phyloP scores from a whole-genome alignment of 2,888 invertebrate genomes.

The Argynnis bischoffii region DNA sequence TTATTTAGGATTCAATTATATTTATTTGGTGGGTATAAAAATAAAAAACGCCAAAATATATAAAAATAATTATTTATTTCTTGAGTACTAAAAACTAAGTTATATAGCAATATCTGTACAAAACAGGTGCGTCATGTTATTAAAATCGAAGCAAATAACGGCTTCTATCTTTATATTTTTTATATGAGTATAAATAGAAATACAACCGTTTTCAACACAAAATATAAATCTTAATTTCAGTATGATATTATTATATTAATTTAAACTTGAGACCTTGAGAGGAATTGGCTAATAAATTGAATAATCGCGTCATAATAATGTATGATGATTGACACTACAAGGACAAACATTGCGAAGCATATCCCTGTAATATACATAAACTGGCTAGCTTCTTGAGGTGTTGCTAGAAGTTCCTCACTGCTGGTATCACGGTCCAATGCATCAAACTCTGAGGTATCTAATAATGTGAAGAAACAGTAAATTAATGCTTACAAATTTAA shows the following conservation, averaged over 20 bases:
- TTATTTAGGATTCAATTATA: slow-evolving; percentile 1
- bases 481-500: not conserved
- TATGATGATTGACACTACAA: slow-evolving; percentile 84
- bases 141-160: slow-evolving; percentile 16
- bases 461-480: too few species aligned
- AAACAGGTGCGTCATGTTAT: slow-evolving; percentile 45
- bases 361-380: slow-evolving; percentile 84
- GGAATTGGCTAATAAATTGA: slow-evolving; percentile 54
- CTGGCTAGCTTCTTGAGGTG: slow-evolving; percentile 83
- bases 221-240: slow-evolving; percentile 25
- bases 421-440: slow-evolving; percentile 76
- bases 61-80: slow-evolving; percentile 55
- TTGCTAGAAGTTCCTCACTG: slow-evolving; percentile 76
- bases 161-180: slow-evolving; percentile 27
- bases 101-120: slow-evolving; percentile 55
- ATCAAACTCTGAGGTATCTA: slow-evolving; percentile 77
- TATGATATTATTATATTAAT: slow-evolving; percentile 13
- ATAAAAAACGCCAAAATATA: slow-evolving; percentile 20
- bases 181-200: slow-evolving; percentile 31
- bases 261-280: slow-evolving; percentile 51
- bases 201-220: slow-evolving; percentile 27
- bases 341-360: slow-evolving; percentile 83
- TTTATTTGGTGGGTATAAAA: slow-evolving; percentile 6
- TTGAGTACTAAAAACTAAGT: slow-evolving; percentile 51
- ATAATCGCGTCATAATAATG: slow-evolving; percentile 77